Percentiles rank a stretch among this genome's conserved stretches.
phyloP scores from a whole-genome alignment of 2,888 invertebrate species.

The Liopterus haemorrhoidalis region DNA sequence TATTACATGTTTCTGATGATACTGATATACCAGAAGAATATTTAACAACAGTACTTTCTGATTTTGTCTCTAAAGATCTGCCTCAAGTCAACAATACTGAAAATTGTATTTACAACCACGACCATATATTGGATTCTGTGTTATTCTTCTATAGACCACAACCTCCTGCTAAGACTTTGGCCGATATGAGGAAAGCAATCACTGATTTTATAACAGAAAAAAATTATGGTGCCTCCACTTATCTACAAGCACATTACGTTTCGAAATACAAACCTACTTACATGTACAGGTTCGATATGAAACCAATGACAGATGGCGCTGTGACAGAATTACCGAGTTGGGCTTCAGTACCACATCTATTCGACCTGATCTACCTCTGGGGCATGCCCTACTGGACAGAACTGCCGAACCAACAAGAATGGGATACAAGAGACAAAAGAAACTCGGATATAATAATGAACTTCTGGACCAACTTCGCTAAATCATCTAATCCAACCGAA shows the following conservation, averaged over 20 bases:
- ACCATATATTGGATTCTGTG: conserved; percentile 65
- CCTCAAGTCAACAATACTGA: conserved; percentile 50
- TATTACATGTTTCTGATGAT: conserved; percentile 53
- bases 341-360: conserved; percentile 76
- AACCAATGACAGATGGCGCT: conserved; percentile 60
- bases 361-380: conserved; percentile 75
- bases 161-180: conserved; percentile 57
- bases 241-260: conserved; percentile 60
- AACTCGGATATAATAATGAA: conserved; percentile 75
- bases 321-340: conserved; percentile 66
- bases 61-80: conserved; percentile 58
- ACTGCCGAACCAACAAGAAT: conserved; percentile 55
- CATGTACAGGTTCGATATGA: conserved; percentile 70
- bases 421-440: conserved; percentile 73
- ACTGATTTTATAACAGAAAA: conserved; percentile 71
- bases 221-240: conserved; percentile 63
- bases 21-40: conserved; percentile 57
- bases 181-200: conserved; percentile 57
- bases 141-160: conserved; percentile 70
- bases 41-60: conserved; percentile 51
- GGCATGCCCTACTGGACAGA: conserved; percentile 69
- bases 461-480: conserved; percentile 73
- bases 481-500: conserved; percentile 64
- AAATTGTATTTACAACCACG: conserved; percentile 56
- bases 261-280: conserved; percentile 57